A percentile compares a stretch with the other conserved stretches of the same genome.
Conservation (phyloP, 2,888 invertebrate species). For the Pollenia amentaria region DNA sequence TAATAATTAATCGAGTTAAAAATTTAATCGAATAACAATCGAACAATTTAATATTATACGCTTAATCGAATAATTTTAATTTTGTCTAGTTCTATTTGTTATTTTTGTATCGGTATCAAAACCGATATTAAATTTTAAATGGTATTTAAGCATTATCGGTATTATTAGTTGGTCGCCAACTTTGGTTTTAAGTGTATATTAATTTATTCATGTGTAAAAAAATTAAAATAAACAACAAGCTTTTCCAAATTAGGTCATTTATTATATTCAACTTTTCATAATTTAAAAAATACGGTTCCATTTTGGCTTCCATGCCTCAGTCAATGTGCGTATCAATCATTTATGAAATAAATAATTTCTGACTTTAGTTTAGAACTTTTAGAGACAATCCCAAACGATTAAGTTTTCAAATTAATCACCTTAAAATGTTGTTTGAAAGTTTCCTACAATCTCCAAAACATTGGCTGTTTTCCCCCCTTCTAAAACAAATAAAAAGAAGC, state of each 20-base stretch:
- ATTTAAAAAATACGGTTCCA: neutral
- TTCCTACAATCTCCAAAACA: conserved; percentile 11
- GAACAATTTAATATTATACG: too few species aligned
- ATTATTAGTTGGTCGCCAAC: too few species aligned
- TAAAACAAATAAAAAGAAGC: conserved; percentile 12
- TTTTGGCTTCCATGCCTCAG: neutral
- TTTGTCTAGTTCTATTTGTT: too few species aligned
- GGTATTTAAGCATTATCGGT: too few species aligned
- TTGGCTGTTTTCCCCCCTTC: neutral
- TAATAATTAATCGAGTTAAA: too few species aligned
- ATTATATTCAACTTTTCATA: neutral
- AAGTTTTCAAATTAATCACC: conserved; percentile 66
- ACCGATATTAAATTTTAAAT: too few species aligned
- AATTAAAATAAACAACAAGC: too few species aligned
- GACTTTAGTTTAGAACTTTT: conserved; percentile 28
- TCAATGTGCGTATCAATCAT: conserved; percentile 37
- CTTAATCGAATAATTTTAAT: too few species aligned
- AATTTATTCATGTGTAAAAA: too few species aligned
- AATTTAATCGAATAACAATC: too few species aligned
- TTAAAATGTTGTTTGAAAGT: conserved; percentile 33
- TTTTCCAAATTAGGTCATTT: neutral
- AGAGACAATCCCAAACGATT: conserved; percentile 57
- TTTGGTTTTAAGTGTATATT: too few species aligned
- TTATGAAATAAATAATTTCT: conserved; percentile 27
- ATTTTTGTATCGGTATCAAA: too few species aligned